Base-by-base conservation (phyloP, 2,888 invertebrate genomes). In the Philopedon plagiatum region DNA sequence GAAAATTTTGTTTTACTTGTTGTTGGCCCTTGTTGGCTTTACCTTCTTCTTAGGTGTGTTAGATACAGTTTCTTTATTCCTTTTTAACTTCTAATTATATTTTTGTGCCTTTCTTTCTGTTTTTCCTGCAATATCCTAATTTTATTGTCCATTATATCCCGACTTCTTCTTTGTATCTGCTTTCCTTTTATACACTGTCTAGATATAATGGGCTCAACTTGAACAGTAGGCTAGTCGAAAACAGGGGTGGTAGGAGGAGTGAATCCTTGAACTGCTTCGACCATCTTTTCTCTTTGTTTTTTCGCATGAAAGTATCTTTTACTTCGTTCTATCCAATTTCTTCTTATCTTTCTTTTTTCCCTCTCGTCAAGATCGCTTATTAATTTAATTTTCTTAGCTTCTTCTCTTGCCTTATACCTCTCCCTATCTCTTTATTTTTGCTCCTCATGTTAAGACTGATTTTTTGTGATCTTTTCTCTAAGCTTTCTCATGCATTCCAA, bases 31-130 rank as follows among this genome's bases (percentile, higher is more conserved):
- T 67, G 60, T 67, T 29, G 9, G n/a, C 23, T 41, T 29, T 13
- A 67, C 66, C 11, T 18, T 67, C 29, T 67, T 67, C 18, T 58
- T 58, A 32, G 66, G 58, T n/a, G 44, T 58, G 13, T 46, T 49
- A 29, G 60, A 32, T 29, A 19, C n/a, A 26, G 29, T 58, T 29
- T 58, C 58, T 21, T 58, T 58, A 21, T 32, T 19, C 44, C 66
- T 34, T 11, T 3, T 15, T n/a, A 44, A 13, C 29, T 57, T 58
- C 19, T 58, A 46, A 44, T 58, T 67, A 19, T 58, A 67, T 41
- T 67, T 67, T 41, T 60, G 7, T 46, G 29, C 19, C 58, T 15
- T 67, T 44, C 26, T 51, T 23, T 51, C 51, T 23, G 26, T 15
- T 32, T 60, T 41, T 26, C 29, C 57, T 21, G 58, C 23, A n/a